Percentiles rank a stretch among this genome's conserved stretches.
Conservation (phyloP, 2,888 invertebrate genomes). For the Copidosoma aretas region DNA sequence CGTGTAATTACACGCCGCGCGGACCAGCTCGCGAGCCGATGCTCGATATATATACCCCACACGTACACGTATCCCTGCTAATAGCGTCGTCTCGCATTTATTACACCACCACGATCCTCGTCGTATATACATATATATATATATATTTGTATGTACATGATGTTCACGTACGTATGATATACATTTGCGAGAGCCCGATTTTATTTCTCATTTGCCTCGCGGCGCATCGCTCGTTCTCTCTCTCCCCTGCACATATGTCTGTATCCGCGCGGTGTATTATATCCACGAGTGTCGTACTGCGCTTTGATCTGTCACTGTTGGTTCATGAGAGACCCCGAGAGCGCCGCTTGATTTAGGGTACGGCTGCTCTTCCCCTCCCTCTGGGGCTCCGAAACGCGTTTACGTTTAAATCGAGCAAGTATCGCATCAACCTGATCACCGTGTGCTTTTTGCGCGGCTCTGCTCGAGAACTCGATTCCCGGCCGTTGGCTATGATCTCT, state of each 20-base stretch:
- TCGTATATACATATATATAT: too few species aligned
- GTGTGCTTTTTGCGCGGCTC: too few species aligned
- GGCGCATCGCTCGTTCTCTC: slow-evolving; percentile 3
- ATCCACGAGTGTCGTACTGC: not conserved
- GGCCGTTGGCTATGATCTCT: too few species aligned
- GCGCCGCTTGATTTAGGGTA: not conserved
- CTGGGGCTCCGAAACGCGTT: too few species aligned
- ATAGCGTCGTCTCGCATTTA: slow-evolving; percentile 21
- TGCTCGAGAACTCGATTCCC: too few species aligned
- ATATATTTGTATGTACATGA: not conserved
- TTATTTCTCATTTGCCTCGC: slow-evolving; percentile 32
- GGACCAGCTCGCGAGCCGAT: slow-evolving; percentile 33
- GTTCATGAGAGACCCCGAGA: not conserved
- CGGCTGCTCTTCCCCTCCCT: too few species aligned
- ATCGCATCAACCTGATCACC: too few species aligned
- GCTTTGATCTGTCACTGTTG: slow-evolving; percentile 28
- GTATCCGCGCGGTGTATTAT: too few species aligned
- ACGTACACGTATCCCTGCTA: slow-evolving; percentile 12
- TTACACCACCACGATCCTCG: not conserved
- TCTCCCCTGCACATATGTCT: not conserved
- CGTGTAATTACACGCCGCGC: slow-evolving; percentile 36
- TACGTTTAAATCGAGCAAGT: too few species aligned
- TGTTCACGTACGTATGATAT: too few species aligned
- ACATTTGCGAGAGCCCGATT: slow-evolving; percentile 4
- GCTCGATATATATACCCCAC: not conserved